phyloP scores from a whole-genome alignment of 2,113 vertebrate genomes.

The Dipodomys merriami region DNA sequence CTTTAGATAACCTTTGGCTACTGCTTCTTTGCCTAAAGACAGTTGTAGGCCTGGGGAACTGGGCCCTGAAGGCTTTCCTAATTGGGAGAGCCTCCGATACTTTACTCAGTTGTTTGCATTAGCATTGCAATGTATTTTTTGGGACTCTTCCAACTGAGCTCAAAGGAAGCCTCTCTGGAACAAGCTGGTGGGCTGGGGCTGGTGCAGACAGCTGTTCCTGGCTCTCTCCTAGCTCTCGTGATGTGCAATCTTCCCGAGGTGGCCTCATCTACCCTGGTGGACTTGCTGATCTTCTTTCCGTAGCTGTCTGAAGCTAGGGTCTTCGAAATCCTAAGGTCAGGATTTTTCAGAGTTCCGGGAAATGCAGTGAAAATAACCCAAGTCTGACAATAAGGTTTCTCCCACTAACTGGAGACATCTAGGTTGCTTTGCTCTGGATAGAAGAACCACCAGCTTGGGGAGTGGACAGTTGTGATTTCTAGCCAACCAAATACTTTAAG shows the following conservation, averaged over 20 bases:
- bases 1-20: background rate
- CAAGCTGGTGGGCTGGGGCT: background rate
- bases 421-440: background rate
- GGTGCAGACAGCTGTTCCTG: slow-evolving; percentile 50
- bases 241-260: background rate
- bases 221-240: background rate
- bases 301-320: background rate
- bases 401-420: background rate
- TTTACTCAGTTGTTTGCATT: slow-evolving; percentile 1
- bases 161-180: slow-evolving; percentile 35
- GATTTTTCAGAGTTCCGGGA: background rate
- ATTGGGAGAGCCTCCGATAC: background rate
- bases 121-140: slow-evolving; percentile 52
- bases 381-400: background rate
- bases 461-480: background rate
- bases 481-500: background rate
- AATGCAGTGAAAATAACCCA: background rate
- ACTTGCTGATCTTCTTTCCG: background rate
- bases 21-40: background rate
- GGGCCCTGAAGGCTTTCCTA: background rate
- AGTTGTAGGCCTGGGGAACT: background rate
- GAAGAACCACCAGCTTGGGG: background rate
- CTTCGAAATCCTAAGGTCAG: background rate
- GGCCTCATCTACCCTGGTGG: background rate
- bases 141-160: slow-evolving; percentile 58